Evolutionary conservation across 2,797 vertebrate species (phyloP), one percentile per base, ranked within the genome.

Genomic region (Mycteria americana): DNA sequence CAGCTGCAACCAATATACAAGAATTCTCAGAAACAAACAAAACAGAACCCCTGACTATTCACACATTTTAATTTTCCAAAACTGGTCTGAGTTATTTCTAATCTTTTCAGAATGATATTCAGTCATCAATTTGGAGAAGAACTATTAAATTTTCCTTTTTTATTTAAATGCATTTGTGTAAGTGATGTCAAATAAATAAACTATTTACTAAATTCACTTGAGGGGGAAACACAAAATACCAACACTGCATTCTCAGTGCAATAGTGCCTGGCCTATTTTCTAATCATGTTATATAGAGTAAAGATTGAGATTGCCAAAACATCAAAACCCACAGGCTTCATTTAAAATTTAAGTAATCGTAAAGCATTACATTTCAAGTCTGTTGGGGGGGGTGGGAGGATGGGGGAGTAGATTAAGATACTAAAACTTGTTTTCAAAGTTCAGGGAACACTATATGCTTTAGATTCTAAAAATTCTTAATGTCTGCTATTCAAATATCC

Each of bases 311-410:
- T 2, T 51, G 56, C 11, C 41, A 80, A 86, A 94, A 75, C 14
- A 68, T 17, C n/a, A 48, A 59, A 89, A 80, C 9, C 10, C 35
- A 80, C 10, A 65, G 41, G 28, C 14, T 85, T 75, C 12, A 39
- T 45, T 92, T 82, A 85, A 82, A 76, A 56, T 57, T 13, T 53
- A 64, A 1, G 1, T 28, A 70, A 92, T 56, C 68, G 64, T 14
- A 83, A 79, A 80, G 21, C n/a, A 64, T 72, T 69, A 68, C 24
- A 63, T 31, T 72, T 46, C 22, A 45, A 68, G 33, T 56, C 24
- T 68, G 19, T 27, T 3, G 12, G 13, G 25, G 7, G 3, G 7
- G 18, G 4, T 13, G 0, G 2, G 24, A 13, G 6, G 18, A 4
- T 13, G 0, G 2, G 24, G 13, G 6, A 10, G 6, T 17, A 33